These are phyloP conservation scores for Caenorhabditis plicata DNA, from an alignment of 2,888 invertebrate genomes.

Conservation along the genomic window DNA sequence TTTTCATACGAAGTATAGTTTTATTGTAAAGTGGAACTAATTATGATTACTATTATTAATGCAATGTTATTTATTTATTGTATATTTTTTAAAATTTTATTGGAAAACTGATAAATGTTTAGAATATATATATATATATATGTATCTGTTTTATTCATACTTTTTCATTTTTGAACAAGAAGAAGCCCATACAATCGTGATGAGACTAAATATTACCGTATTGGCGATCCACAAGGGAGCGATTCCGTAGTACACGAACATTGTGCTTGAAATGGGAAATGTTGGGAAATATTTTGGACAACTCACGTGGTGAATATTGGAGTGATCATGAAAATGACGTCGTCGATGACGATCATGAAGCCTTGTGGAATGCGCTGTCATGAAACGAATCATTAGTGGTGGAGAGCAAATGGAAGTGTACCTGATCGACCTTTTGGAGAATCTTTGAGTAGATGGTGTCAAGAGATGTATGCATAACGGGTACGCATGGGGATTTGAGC, in stretches of 20 bases:
- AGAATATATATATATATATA: too few species aligned
- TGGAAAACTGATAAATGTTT: too few species aligned
- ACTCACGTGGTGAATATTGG: slow-evolving; percentile 39
- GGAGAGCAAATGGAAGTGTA: too few species aligned
- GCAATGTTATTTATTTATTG: too few species aligned
- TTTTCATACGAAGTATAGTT: too few species aligned
- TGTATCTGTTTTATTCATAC: too few species aligned
- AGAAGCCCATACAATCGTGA: slow-evolving; percentile 10
- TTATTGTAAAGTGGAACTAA: too few species aligned
- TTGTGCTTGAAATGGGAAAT: slow-evolving; percentile 5
- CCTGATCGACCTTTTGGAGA: slow-evolving; percentile 42
- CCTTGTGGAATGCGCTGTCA: slow-evolving; percentile 47
- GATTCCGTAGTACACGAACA: slow-evolving; percentile 15
- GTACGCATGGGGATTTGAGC: slow-evolving; percentile 21
- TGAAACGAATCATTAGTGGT: too few species aligned
- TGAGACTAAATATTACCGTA: not conserved
- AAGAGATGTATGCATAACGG: slow-evolving; percentile 27
- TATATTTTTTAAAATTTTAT: too few species aligned
- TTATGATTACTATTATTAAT: too few species aligned
- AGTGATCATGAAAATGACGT: slow-evolving; percentile 34
- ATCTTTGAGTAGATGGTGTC: slow-evolving; percentile 41
- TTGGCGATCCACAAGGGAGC: slow-evolving; percentile 19
- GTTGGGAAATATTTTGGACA: not conserved
- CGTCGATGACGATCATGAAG: slow-evolving; percentile 37
- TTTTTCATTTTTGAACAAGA: too few species aligned